Conservation (phyloP, 2,797 vertebrate genomes). For the Poecilia velifera region DNA sequence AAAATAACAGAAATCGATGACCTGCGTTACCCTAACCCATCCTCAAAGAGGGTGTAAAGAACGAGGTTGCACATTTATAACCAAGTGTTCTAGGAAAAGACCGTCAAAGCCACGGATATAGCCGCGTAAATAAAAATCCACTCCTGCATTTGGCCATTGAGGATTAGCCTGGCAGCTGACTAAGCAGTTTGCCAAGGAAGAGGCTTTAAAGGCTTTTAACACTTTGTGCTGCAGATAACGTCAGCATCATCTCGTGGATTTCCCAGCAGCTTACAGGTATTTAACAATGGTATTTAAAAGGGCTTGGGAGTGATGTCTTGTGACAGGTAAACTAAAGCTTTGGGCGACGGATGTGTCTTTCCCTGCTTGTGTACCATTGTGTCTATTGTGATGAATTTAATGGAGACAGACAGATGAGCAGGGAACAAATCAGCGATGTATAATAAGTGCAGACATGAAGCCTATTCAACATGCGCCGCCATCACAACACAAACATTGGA, state of each 20-base stretch:
- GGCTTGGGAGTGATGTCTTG: conserved; percentile 66
- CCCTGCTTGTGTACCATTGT: conserved; percentile 12
- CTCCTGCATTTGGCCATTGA: conserved; percentile 32
- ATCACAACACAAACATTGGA: not conserved
- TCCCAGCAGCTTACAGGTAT: conserved; percentile 76
- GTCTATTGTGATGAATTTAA: conserved; percentile 36
- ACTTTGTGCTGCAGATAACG: conserved; percentile 69
- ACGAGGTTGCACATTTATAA: conserved; percentile 5
- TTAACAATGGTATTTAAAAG: conserved; percentile 70
- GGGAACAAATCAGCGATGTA: conserved; percentile 5
- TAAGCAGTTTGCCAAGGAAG: conserved; percentile 60
- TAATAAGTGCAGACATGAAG: not conserved
- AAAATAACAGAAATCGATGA: conserved; percentile 2
- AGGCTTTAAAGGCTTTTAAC: conserved; percentile 77
- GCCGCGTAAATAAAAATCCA: conserved; percentile 35
- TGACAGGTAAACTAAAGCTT: conserved; percentile 70
- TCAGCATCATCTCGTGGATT: conserved; percentile 77
- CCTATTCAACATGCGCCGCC: not conserved
- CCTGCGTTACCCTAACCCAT: not conserved
- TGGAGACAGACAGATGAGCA: conserved; percentile 24
- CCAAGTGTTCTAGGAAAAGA: conserved; percentile 22
- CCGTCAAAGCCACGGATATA: conserved; percentile 42
- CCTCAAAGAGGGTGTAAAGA: not conserved
- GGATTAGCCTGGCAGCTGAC: conserved; percentile 73
- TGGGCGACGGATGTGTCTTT: conserved; percentile 15